These are phyloP conservation scores for Drosophila pandora DNA, from an alignment of 1,140 invertebrate genomes.

Conservation along the genomic window DNA sequence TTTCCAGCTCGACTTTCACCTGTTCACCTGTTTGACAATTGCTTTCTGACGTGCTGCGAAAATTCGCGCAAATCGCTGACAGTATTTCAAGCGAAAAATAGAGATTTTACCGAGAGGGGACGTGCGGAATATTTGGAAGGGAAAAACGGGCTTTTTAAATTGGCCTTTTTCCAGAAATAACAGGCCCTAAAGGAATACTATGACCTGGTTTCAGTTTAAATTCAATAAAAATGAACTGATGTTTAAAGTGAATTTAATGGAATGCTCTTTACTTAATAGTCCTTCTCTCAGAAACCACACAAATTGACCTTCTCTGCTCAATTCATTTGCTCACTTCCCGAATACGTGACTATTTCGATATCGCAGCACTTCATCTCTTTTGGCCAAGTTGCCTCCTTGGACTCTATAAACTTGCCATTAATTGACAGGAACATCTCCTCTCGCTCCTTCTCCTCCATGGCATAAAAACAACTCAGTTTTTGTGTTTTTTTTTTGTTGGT, in stretches of 20 bases:
- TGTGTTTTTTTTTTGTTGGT: conserved; percentile 18
- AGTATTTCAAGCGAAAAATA: conserved; percentile 39
- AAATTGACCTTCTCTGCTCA: conserved; percentile 8
- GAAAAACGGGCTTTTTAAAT: conserved; percentile 3
- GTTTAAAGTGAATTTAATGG: conserved; percentile 4
- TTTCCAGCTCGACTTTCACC: conserved; percentile 24
- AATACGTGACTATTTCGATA: conserved; percentile 31
- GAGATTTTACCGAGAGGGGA: conserved; percentile 1
- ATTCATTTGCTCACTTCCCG: conserved; percentile 42
- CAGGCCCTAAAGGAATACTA: neutral
- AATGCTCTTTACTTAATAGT: neutral
- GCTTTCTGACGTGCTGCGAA: conserved; percentile 16
- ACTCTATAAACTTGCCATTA: conserved; percentile 29
- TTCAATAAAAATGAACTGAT: neutral
- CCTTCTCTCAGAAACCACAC: neutral
- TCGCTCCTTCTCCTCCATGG: neutral
- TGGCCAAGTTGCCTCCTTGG: conserved; percentile 9
- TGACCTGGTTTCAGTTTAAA: neutral
- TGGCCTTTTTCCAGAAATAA: conserved; percentile 6
- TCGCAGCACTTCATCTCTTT: conserved; percentile 24
- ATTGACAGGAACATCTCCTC: conserved; percentile 29
- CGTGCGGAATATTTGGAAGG: neutral
- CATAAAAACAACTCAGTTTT: conserved; percentile 2
- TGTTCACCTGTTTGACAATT: conserved; percentile 24
- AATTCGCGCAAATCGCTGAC: conserved; percentile 27